A percentile compares a stretch with the other conserved stretches of the same genome.
phyloP scores from a whole-genome alignment of 1,140 invertebrate species.

The Lepidurus apus region DNA sequence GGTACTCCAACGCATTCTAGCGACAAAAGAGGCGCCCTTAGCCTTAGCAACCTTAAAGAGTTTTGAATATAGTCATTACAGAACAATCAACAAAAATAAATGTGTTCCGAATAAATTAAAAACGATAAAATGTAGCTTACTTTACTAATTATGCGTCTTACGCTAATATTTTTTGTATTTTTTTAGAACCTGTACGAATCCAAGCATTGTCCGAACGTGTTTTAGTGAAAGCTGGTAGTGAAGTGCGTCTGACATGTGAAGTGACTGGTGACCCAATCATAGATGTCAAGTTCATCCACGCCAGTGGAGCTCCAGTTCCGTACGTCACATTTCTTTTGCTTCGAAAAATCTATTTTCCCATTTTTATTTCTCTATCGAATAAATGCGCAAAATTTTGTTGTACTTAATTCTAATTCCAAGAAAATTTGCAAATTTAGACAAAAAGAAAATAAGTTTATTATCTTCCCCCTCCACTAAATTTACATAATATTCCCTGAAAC shows the following conservation, averaged over 20 bases:
- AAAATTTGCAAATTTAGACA: not conserved
- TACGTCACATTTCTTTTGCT: not conserved
- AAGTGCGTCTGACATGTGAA: slow-evolving; percentile 44
- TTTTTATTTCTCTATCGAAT: not conserved
- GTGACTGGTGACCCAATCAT: slow-evolving; percentile 44
- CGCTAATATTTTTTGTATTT: not conserved
- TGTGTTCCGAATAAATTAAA: no score
- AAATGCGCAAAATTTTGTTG: slow-evolving; percentile 38
- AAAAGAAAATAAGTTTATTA: no score
- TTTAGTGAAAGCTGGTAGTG: slow-evolving; percentile 40
- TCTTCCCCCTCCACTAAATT: no score
- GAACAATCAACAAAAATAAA: no score
- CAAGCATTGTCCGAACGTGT: slow-evolving; percentile 3
- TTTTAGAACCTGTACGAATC: slow-evolving; percentile 27
- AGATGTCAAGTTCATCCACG: slow-evolving; percentile 37
- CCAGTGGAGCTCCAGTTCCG: not conserved
- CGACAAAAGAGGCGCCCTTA: no score
- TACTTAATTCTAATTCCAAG: slow-evolving; percentile 8
- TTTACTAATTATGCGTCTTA: not conserved
- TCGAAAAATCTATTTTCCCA: not conserved
- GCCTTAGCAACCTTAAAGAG: no score
- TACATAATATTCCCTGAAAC: no score
- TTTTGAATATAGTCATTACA: no score
- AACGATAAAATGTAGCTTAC: no score
- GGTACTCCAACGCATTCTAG: no score